These are phyloP conservation scores for Helicoverpa zea DNA, from an alignment of 1,140 invertebrate genomes.

Conservation along the genomic window DNA sequence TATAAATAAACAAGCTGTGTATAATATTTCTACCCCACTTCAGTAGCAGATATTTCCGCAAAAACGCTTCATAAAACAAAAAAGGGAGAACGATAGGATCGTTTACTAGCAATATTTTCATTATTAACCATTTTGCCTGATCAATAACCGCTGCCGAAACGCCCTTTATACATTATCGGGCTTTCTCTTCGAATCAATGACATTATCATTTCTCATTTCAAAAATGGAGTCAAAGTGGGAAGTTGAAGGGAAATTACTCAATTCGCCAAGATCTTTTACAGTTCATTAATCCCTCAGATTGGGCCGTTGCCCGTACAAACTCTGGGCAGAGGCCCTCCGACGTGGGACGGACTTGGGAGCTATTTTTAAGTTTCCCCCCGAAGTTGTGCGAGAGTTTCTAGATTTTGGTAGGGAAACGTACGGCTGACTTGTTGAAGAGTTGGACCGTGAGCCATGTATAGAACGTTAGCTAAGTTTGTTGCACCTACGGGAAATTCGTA, in stretches of 20 bases:
- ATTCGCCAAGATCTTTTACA: conserved; percentile 78
- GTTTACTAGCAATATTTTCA: conserved; percentile 42
- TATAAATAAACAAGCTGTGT: neutral
- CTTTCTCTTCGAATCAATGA: conserved; percentile 49
- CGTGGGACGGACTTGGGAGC: conserved; percentile 55
- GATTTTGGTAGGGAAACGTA: neutral
- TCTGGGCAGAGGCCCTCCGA: conserved; percentile 61
- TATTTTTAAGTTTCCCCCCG: conserved; percentile 16
- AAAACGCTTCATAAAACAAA: conserved; percentile 22
- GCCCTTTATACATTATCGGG: conserved; percentile 42
- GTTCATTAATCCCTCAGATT: conserved; percentile 78
- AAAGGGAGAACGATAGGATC: neutral
- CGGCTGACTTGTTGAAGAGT: neutral
- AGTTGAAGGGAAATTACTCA: conserved; percentile 74
- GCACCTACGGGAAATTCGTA: neutral
- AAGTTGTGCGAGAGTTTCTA: conserved; percentile 8
- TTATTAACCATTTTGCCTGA: conserved; percentile 40
- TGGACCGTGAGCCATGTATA: neutral
- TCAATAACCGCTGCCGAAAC: conserved; percentile 32
- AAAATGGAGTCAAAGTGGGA: conserved; percentile 54
- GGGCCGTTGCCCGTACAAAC: conserved; percentile 65
- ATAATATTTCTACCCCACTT: neutral
- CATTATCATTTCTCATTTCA: conserved; percentile 62
- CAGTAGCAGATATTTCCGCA: neutral
- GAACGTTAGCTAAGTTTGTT: neutral